Evolutionary conservation across 2,888 invertebrate genomes (phyloP).

Genomic region (Megastigmus dorsalis): DNA sequence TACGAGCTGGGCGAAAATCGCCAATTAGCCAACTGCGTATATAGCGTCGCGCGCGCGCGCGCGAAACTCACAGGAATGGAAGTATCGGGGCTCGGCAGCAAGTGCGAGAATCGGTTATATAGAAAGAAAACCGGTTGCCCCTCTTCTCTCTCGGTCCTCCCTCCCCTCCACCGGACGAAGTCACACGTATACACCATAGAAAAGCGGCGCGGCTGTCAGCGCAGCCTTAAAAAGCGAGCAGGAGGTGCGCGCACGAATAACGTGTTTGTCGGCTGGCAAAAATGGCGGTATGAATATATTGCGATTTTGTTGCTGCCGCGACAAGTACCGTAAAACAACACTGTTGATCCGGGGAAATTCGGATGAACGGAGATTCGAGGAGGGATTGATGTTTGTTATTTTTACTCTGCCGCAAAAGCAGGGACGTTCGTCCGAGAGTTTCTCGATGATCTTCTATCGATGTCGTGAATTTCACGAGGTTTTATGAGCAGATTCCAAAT

Average conservation of each 20-base stretch:
- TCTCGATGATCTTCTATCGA: too few relatives aligned
- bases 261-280: not conserved
- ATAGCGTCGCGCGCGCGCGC: too few relatives aligned
- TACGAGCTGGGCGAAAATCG: slow-evolving; percentile 47
- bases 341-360: not conserved
- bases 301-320: too few relatives aligned
- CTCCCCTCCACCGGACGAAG: not conserved
- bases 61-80: not conserved
- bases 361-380: too few relatives aligned
- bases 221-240: not conserved
- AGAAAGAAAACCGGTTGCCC: slow-evolving; percentile 19
- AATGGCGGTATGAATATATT: not conserved
- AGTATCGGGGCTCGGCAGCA: not conserved
- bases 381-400: too few relatives aligned
- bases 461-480: too few relatives aligned
- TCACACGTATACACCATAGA: not conserved
- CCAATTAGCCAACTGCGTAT: slow-evolving; percentile 49
- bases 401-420: too few relatives aligned
- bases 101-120: not conserved
- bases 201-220: slow-evolving; percentile 12
- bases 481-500: too few relatives aligned
- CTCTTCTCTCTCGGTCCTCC: not conserved
- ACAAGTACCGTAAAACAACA: too few relatives aligned
- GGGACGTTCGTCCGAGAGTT: too few relatives aligned
- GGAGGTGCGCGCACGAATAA: not conserved